Conservation (phyloP, 2,797 vertebrate species). For the Thalassophryne amazonica region DNA sequence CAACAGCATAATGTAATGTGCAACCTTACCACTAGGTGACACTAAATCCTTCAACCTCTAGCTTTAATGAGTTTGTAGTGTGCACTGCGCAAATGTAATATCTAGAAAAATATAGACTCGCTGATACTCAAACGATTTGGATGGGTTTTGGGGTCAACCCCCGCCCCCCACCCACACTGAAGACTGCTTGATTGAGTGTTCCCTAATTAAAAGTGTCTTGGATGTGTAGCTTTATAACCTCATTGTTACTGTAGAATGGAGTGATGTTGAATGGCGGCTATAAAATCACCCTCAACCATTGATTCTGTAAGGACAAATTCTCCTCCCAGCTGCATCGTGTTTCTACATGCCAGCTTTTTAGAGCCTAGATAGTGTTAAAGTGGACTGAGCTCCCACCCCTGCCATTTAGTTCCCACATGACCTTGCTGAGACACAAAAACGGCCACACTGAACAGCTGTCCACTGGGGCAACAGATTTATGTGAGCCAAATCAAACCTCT, state of each 20-base stretch:
- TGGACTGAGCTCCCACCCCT: conserved; percentile 44
- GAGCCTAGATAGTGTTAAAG: conserved; percentile 53
- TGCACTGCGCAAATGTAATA: no score
- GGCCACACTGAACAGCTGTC: conserved; percentile 52
- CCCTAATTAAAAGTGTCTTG: no score
- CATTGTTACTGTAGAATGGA: conserved; percentile 25
- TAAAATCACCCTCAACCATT: conserved; percentile 45
- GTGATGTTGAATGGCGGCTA: conserved; percentile 37
- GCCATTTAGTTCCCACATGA: conserved; percentile 65
- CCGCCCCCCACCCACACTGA: no score
- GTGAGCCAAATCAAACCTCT: conserved; percentile 57
- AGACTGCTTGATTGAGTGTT: no score
- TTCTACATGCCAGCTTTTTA: conserved; percentile 41
- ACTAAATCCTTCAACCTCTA: no score
- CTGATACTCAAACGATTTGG: no score
- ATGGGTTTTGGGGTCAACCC: no score
- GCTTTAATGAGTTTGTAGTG: no score
- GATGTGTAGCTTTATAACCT: conserved; percentile 22
- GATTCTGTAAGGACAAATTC: conserved; percentile 44
- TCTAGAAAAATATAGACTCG: no score
- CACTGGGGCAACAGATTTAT: conserved; percentile 52
- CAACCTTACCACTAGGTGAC: no score
- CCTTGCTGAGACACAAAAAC: conserved; percentile 55
- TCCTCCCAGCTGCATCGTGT: conserved; percentile 61
- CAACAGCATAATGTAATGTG: no score